phyloP scores from a whole-genome alignment of 2,888 invertebrate genomes.

The Monopis laevigella region DNA sequence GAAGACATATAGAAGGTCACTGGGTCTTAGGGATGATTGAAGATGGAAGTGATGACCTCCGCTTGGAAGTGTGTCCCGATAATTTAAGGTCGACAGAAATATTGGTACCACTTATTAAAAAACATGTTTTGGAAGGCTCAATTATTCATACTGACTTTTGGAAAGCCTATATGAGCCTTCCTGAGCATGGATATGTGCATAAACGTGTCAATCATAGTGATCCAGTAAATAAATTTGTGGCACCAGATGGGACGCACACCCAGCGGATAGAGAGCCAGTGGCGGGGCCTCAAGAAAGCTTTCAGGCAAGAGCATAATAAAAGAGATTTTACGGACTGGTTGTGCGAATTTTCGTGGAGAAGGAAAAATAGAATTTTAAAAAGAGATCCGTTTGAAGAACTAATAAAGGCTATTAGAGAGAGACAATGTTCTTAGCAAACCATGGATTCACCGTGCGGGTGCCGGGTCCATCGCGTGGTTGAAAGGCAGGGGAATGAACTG shows the following conservation, averaged over 20 bases:
- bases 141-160: constrained; percentile 4
- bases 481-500: too few relatives aligned
- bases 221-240: constrained; percentile 19
- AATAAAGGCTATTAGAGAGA: too few relatives aligned
- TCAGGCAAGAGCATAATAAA: not conserved
- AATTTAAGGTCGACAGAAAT: not conserved
- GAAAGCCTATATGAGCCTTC: constrained; percentile 14
- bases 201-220: constrained; percentile 20
- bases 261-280: constrained; percentile 20
- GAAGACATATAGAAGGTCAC: too few relatives aligned
- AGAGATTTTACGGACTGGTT: too few relatives aligned
- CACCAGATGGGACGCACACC: constrained; percentile 21
- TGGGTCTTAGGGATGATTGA: constrained; percentile 22
- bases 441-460: too few relatives aligned
- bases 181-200: constrained; percentile 20
- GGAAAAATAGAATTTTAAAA: too few relatives aligned
- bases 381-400: too few relatives aligned
- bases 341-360: too few relatives aligned
- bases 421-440: too few relatives aligned
- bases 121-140: not conserved
- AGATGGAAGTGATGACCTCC: constrained; percentile 22
- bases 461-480: too few relatives aligned
- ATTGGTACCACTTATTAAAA: constrained; percentile 1
- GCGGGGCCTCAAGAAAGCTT: constrained; percentile 12
- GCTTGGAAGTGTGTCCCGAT: constrained; percentile 25